Percentiles rank a stretch among this genome's conserved stretches.
phyloP scores from a whole-genome alignment of 2,888 invertebrate species.

The Amblyteles armatorius region DNA sequence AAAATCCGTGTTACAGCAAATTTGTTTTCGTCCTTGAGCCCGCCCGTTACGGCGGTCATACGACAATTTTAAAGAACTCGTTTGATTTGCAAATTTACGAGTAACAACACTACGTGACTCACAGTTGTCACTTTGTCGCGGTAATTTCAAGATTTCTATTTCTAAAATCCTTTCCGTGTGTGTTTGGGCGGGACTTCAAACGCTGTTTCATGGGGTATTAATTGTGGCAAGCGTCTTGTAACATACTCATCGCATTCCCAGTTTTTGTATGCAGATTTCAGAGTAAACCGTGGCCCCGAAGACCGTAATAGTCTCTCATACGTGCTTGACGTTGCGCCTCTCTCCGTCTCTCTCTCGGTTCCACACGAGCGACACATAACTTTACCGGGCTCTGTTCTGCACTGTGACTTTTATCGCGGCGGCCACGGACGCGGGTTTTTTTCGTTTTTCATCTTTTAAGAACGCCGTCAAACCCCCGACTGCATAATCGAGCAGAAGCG shows the following conservation, averaged over 20 bases:
- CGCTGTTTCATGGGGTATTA: background rate
- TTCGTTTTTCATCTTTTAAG: slow-evolving; percentile 21
- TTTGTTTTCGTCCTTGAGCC: slow-evolving; percentile 47
- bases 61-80: slow-evolving; percentile 9
- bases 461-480: slow-evolving; percentile 18
- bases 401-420: slow-evolving; percentile 33
- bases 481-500: slow-evolving; percentile 36
- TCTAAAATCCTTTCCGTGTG: background rate
- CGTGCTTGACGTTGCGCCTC: slow-evolving; percentile 32
- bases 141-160: background rate
- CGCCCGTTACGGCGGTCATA: background rate
- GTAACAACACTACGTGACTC: background rate
- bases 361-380: slow-evolving; percentile 28
- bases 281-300: background rate
- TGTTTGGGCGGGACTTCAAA: background rate
- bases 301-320: slow-evolving; percentile 31
- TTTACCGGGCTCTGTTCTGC: slow-evolving; percentile 19
- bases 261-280: background rate
- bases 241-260: slow-evolving; percentile 9
- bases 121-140: background rate
- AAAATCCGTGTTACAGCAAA: slow-evolving; percentile 14
- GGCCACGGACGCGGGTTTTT: background rate
- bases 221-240: background rate
- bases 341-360: slow-evolving; percentile 3
- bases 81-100: slow-evolving; percentile 12